These are phyloP conservation scores for Euwallacea similis DNA, from an alignment of 1,140 invertebrate species.

Conservation along the genomic window DNA sequence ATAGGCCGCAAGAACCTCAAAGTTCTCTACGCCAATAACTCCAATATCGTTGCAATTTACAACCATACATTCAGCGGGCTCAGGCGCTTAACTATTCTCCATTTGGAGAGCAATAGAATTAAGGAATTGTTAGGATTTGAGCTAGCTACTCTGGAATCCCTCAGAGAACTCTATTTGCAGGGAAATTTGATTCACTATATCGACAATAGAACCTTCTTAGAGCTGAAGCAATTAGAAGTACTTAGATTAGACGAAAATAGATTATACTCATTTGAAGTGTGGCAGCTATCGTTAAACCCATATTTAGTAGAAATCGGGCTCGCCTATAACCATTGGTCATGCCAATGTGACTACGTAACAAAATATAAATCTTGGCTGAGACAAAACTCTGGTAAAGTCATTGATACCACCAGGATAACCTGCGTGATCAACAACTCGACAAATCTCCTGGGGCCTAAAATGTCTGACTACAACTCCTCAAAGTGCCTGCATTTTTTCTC, in stretches of 20 bases:
- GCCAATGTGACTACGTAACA: conserved; percentile 81
- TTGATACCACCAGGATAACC: conserved; percentile 67
- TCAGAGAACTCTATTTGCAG: conserved; percentile 85
- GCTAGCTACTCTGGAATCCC: conserved; percentile 76
- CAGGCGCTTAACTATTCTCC: conserved; percentile 72
- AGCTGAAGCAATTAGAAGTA: conserved; percentile 78
- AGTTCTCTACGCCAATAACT: conserved; percentile 85
- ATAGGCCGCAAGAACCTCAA: conserved; percentile 86
- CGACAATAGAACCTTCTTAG: conserved; percentile 81
- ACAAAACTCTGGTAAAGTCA: conserved; percentile 71
- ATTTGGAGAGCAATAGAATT: conserved; percentile 84
- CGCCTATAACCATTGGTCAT: conserved; percentile 86
- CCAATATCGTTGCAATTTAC: conserved; percentile 79
- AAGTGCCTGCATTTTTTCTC: conserved; percentile 67
- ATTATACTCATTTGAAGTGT: conserved; percentile 75
- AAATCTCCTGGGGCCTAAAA: conserved; percentile 59
- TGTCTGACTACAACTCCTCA: conserved; percentile 70
- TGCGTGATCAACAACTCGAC: conserved; percentile 71
- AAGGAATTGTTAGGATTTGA: conserved; percentile 80
- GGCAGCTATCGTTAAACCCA: conserved; percentile 74
- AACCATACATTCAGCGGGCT: conserved; percentile 90
- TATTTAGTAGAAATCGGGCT: conserved; percentile 78
- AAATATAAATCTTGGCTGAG: conserved; percentile 77
- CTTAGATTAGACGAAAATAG: conserved; percentile 83
- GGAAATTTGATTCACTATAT: conserved; percentile 83